Evolutionary conservation across 2,888 invertebrate genomes (phyloP).

Genomic region (Gonocerus acuteangulatus): DNA sequence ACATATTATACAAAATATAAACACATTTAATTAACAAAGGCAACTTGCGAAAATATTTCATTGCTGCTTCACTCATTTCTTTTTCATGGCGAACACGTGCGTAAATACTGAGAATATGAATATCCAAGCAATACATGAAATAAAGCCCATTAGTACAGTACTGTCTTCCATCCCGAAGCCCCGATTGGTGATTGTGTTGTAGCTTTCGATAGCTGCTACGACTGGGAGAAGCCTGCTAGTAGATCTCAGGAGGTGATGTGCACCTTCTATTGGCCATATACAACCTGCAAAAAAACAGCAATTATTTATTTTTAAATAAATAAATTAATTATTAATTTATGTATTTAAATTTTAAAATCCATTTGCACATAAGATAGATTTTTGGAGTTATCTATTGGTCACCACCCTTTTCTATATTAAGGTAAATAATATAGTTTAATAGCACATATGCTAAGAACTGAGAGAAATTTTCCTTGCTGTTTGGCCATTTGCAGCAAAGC

Average conservation of each 20-base stretch:
- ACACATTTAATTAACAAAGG: neutral
- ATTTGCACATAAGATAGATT: too few species aligned
- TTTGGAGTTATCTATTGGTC: too few species aligned
- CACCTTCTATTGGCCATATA: slow-evolving; percentile 58
- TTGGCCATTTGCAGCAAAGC: too few species aligned
- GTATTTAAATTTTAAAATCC: too few species aligned
- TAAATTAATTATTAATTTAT: neutral
- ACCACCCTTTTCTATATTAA: too few species aligned
- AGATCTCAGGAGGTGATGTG: slow-evolving; percentile 55
- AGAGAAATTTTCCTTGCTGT: too few species aligned
- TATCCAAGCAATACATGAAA: slow-evolving; percentile 60
- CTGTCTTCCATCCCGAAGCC: slow-evolving; percentile 31
- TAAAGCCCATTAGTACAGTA: slow-evolving; percentile 61
- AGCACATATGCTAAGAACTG: too few species aligned
- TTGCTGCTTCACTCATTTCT: too few species aligned
- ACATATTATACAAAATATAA: neutral
- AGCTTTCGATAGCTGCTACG: slow-evolving; percentile 33
- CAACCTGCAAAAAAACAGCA: slow-evolving; percentile 33
- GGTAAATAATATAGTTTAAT: too few species aligned
- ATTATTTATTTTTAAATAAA: neutral
- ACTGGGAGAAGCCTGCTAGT: slow-evolving; percentile 29
- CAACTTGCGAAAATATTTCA: neutral
- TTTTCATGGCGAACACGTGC: slow-evolving; percentile 40
- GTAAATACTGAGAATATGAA: slow-evolving; percentile 50
- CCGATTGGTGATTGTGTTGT: slow-evolving; percentile 30